These are phyloP conservation scores for Phalloptychus januarius DNA, from an alignment of 2,797 vertebrate genomes.

Conservation along the genomic window DNA sequence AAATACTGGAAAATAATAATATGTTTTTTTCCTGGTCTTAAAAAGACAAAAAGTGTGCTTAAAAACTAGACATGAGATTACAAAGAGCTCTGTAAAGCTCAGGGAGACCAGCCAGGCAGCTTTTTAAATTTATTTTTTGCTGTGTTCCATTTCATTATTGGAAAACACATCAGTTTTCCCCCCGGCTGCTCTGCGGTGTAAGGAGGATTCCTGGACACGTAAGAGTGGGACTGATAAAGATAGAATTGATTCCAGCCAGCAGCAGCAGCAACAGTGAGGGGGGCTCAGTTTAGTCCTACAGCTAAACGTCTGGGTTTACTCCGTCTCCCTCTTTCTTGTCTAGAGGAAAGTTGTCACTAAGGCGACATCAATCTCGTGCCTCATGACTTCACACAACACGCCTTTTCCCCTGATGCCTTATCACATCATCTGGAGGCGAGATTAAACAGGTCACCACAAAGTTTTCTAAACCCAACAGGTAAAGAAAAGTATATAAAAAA, in stretches of 20 bases:
- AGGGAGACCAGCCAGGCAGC: slow-evolving; percentile 67
- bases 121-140: slow-evolving; percentile 83
- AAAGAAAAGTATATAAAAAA: slow-evolving; percentile 47
- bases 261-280: slow-evolving; percentile 68
- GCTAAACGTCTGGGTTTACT: slow-evolving; percentile 74
- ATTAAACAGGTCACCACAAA: slow-evolving; percentile 82
- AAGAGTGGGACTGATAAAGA: slow-evolving; percentile 84
- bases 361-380: slow-evolving; percentile 81
- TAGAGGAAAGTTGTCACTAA: slow-evolving; percentile 79
- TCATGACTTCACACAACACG: slow-evolving; percentile 76
- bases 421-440: slow-evolving; percentile 79
- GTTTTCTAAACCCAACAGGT: slow-evolving; percentile 70
- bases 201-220: slow-evolving; percentile 82
- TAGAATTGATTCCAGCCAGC: slow-evolving; percentile 85
- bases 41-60: slow-evolving; percentile 57
- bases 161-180: slow-evolving; percentile 82
- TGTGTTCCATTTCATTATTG: slow-evolving; percentile 86
- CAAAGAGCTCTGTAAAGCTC: slow-evolving; percentile 61
- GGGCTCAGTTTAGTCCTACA: slow-evolving; percentile 80
- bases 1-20: neutral
- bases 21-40: slow-evolving; percentile 26
- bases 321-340: slow-evolving; percentile 55
- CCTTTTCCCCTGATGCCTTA: slow-evolving; percentile 74
- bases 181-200: slow-evolving; percentile 66
- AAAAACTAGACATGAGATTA: slow-evolving; percentile 73